Evolutionary conservation across 2,797 vertebrate genomes (phyloP).

Genomic region (Dendrocincla fuliginosa): DNA sequence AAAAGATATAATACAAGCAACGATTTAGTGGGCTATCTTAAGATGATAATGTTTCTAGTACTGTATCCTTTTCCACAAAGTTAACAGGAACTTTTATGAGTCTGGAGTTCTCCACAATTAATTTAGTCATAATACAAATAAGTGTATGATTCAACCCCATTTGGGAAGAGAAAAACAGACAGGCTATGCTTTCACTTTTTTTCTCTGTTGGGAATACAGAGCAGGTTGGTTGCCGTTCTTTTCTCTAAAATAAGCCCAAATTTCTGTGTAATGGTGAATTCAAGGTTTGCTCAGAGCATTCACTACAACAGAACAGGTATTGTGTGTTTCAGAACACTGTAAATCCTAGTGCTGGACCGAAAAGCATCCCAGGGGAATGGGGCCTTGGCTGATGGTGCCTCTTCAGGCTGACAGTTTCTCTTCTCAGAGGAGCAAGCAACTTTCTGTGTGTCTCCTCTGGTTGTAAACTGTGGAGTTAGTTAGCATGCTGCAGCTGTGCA

Average conservation of each 20-base stretch:
- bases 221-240: background rate
- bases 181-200: background rate
- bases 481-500: constrained; percentile 52
- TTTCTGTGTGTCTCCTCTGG: background rate
- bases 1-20: background rate
- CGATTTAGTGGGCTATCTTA: background rate
- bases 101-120: background rate
- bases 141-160: background rate
- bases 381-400: background rate
- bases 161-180: background rate
- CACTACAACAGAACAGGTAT: background rate
- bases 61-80: background rate
- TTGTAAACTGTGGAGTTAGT: background rate
- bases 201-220: background rate
- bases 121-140: background rate
- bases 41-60: background rate
- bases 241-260: background rate
- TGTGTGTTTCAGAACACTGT: background rate
- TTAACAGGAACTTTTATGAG: background rate
- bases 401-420: background rate
- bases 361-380: background rate
- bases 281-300: background rate
- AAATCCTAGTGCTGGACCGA: background rate
- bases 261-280: background rate
- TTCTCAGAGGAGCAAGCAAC: background rate